Conservation (phyloP, 2,888 invertebrate genomes). For the Bibio marci region DNA sequence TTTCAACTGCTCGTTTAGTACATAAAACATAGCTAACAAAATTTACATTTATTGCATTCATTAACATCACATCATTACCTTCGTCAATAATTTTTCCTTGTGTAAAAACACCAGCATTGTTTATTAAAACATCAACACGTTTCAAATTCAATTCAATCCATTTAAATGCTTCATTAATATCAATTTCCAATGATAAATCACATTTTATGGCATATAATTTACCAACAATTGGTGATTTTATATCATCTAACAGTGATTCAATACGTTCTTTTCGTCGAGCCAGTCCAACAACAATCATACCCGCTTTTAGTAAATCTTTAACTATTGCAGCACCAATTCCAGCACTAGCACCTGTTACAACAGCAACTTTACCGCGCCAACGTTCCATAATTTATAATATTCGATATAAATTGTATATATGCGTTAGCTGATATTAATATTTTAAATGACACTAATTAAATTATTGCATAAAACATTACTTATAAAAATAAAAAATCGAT, state of each 20-base stretch:
- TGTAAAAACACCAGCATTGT: constrained; percentile 39
- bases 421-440: too few relatives aligned
- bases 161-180: constrained; percentile 35
- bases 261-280: constrained; percentile 32
- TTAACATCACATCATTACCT: constrained; percentile 11
- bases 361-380: too few relatives aligned
- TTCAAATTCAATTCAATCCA: constrained; percentile 32
- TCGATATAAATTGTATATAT: too few relatives aligned
- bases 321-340: constrained; percentile 40
- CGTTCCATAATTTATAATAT: too few relatives aligned
- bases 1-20: constrained; percentile 28
- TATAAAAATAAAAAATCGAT: too few relatives aligned
- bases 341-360: too few relatives aligned
- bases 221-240: constrained; percentile 12
- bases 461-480: too few relatives aligned
- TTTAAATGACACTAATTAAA: too few relatives aligned
- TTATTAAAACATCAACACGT: constrained; percentile 36
- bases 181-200: constrained; percentile 34
- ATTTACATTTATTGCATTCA: constrained; percentile 27
- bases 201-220: constrained; percentile 25
- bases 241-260: constrained; percentile 14
- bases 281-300: constrained; percentile 37
- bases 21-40: constrained; percentile 26
- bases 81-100: too few relatives aligned
- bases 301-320: constrained; percentile 29